These are phyloP conservation scores for Macaria notata DNA, from an alignment of 2,888 invertebrate genomes.

Conservation along the genomic window DNA sequence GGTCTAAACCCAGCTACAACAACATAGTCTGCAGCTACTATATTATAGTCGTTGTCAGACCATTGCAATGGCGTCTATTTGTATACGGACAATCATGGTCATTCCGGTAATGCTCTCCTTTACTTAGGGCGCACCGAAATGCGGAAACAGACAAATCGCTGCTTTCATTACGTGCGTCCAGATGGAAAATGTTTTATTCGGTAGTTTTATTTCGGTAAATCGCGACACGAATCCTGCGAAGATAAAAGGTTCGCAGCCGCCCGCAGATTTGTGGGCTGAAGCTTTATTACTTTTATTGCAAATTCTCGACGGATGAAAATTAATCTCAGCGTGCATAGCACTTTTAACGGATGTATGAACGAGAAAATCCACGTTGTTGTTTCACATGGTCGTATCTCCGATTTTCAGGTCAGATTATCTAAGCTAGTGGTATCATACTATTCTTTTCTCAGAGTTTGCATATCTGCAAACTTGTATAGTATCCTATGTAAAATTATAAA, in stretches of 20 bases:
- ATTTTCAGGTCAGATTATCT: no score
- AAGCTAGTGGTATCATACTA: no score
- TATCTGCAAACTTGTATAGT: no score
- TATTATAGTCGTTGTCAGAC: no score
- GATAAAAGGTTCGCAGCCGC: constrained; percentile 26
- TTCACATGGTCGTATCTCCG: no score
- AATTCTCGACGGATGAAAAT: constrained; percentile 23
- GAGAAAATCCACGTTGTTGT: no score
- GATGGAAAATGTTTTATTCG: constrained; percentile 31
- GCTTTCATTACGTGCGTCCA: constrained; percentile 33
- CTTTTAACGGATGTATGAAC: constrained; percentile 8
- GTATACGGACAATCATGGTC: not conserved
- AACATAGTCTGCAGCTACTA: no score
- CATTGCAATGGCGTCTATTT: not conserved
- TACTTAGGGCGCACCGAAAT: constrained; percentile 8
- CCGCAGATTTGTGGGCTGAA: constrained; percentile 26
- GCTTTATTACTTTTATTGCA: constrained; percentile 33
- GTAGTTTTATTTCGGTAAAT: constrained; percentile 30
- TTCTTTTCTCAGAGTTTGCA: no score
- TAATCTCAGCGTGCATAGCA: constrained; percentile 26
- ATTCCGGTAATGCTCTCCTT: constrained; percentile 4
- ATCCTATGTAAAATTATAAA: no score
- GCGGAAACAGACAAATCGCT: constrained; percentile 30
- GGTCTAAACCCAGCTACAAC: no score
- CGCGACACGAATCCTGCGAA: constrained; percentile 31